Base-by-base conservation (phyloP, 2,113 vertebrate species). In the Mirounga angustirostris region DNA sequence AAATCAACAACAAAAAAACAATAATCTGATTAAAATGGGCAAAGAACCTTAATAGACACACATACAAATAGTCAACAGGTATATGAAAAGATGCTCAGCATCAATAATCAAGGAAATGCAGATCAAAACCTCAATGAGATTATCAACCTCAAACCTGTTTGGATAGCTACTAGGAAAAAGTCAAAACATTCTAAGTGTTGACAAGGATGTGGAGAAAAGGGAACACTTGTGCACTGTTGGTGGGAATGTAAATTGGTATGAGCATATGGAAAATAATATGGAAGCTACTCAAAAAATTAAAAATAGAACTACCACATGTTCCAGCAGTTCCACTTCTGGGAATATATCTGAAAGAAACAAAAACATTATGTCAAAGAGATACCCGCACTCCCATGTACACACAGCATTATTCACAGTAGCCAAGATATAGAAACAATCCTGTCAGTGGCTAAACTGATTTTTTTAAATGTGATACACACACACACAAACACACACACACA, bases 231-330 rank as follows among this genome's bases (percentile, higher is more conserved):
- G 65, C 19, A 61, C 54, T 73, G 26, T 74, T 82, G 24, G 13
- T 54, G 14, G 56, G 56, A 89, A 61, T 73, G 9, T 61, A 81
- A 81, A 81, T 71, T 81, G 33, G 40, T 61, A 16, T 58, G 59
- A 26, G 30, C 76, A 89, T 88, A 59, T 71, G 63, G 63, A 89
- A 94, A 89, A 93, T 69, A 85, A 76, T 65, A 93, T 63, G 43
- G 69, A 76, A 26, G 7, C 8, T 63, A 26, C 33, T 54, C 69
- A 52, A 76, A 93, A 84, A 61, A 46, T 61, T 93, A 63, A 85
- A 93, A 85, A 76, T 50, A 74, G 81, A 76, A 63, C 7, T 24
- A 76, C 56, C 81, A 76, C 61, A 85, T 76, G 91, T 85, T 22
- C 54, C 40, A 92, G 40, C 22, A 74, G 67, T 30, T 84, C 40